Evolutionary conservation across 1,140 invertebrate species (phyloP).

Genomic region (Drosophila repleta): DNA sequence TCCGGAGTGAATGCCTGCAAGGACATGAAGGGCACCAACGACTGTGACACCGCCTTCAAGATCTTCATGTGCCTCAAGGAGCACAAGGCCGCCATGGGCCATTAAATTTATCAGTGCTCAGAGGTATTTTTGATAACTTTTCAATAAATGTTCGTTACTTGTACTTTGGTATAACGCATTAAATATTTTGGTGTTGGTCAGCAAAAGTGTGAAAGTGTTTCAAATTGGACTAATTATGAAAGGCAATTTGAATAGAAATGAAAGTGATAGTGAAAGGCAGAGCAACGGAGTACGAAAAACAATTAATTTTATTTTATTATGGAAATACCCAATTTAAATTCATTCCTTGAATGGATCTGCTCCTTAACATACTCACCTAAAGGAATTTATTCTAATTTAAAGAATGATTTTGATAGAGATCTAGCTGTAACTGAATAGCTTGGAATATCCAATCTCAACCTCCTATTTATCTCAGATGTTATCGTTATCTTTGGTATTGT

Average conservation of each 20-base stretch:
- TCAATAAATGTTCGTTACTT: slow-evolving; percentile 48
- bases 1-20: slow-evolving; percentile 69
- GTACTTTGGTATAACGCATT: slow-evolving; percentile 39
- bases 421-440: not conserved
- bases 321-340: no score
- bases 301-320: no score
- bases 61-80: slow-evolving; percentile 71
- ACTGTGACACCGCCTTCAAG: slow-evolving; percentile 76
- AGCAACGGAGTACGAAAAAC: no score
- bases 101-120: not conserved
- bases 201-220: not conserved
- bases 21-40: slow-evolving; percentile 61
- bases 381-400: no score
- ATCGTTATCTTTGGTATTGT: slow-evolving; percentile 26
- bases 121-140: slow-evolving; percentile 19
- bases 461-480: slow-evolving; percentile 11
- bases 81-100: slow-evolving; percentile 51
- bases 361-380: no score
- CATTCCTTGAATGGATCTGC: no score
- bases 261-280: no score
- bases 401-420: not conserved
- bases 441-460: not conserved
- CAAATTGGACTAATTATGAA: not conserved
- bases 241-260: not conserved
- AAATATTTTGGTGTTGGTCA: slow-evolving; percentile 37